These are phyloP conservation scores for Ibycter americanus DNA, from an alignment of 2,797 vertebrate genomes.

Conservation along the genomic window DNA sequence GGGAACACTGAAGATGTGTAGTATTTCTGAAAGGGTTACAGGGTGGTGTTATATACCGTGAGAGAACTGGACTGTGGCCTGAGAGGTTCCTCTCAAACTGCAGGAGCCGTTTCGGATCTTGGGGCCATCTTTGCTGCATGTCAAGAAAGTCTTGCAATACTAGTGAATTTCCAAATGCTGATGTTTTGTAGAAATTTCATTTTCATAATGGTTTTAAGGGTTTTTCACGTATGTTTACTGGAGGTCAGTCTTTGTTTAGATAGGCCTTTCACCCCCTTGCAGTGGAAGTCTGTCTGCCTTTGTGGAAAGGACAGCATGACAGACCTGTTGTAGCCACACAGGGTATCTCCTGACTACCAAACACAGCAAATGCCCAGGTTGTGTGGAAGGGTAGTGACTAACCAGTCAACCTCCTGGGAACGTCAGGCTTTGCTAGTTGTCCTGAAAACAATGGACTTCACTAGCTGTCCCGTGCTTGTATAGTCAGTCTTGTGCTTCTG, in stretches of 20 bases:
- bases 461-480: not conserved
- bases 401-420: not conserved
- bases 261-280: not conserved
- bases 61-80: not conserved
- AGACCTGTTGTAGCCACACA: not conserved
- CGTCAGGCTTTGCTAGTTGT: rapidly evolving
- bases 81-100: not conserved
- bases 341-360: not conserved
- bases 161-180: not conserved
- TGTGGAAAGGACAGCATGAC: not conserved
- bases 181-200: not conserved
- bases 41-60: not conserved
- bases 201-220: not conserved
- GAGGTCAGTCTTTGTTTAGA: not conserved
- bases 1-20: not conserved
- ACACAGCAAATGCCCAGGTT: not conserved
- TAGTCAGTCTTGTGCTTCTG: not conserved
- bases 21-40: not conserved
- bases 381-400: rapidly evolving
- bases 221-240: rapidly evolving
- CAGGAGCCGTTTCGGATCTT: not conserved
- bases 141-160: not conserved
- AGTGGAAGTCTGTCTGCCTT: rapidly evolving
- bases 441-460: rapidly evolving
- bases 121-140: rapidly evolving